Base-by-base conservation (phyloP, 2,888 invertebrate species). In the Brachynemurus nebulosus region DNA sequence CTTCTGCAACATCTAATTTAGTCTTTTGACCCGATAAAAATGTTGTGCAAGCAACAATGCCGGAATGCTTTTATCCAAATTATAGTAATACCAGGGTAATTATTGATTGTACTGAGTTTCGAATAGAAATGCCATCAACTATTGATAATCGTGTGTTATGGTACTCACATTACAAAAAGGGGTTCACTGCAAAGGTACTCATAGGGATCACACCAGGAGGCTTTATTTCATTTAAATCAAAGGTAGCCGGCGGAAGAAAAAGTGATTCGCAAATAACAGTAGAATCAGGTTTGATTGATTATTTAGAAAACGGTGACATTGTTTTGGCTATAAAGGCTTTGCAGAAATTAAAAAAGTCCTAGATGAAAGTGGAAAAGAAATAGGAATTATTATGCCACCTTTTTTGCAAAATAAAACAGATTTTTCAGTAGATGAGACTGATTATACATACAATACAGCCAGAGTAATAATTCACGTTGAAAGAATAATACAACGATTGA, bases 201-300 rank as follows among this genome's bases (percentile, higher is more conserved):
- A 47, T 50, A 19, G 50, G 50, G 4, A 47, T 47, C 8, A 47
- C 46, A 20, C 53, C 51, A 19, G 40, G 38, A 21, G 52, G 27
- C 12, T 27, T 27, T 27, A 50, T 8, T 51, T 51, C 34, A 25
- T 49, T 51, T 3, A 50, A 44, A 45, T 51, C 52, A 6, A 47
- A 46, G 40, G 45, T 45, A 11, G 47, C 47, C 44, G 50, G 49
- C 20, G 50, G 51, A 30, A 16, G 47, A 40, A 52, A 50, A 43
- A 40, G 16, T 16, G 51, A 50, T 39, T 48, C 48, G 12, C 51
- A 51, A 45, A 33, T 52, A 3, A 52, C 50, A 30, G 47, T 47
- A 9, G 25, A 34, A n/a, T n/a, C n/a, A n/a, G n/a, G n/a, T n/a
- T n/a, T n/a, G n/a, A n/a, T n/a, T n/a, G n/a, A n/a, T n/a, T n/a